A percentile compares a stretch with the other conserved stretches of the same genome.
Evolutionary conservation across 1,140 invertebrate genomes (phyloP).

Genomic region (Ceratosolen fusciceps): DNA sequence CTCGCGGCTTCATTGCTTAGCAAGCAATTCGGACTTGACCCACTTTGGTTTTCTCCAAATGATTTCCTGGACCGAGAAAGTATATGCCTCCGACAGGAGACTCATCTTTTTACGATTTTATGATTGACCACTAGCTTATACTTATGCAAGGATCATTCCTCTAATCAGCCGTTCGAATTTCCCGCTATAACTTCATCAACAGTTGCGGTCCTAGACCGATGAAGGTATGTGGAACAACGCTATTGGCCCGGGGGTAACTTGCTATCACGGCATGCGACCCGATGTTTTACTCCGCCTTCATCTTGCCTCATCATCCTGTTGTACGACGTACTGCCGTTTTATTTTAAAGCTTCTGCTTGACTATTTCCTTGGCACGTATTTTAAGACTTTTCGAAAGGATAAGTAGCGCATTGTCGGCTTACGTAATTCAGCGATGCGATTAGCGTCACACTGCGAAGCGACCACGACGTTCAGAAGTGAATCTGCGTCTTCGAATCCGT

Average conservation of each 20-base stretch:
- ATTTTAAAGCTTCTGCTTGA: conserved; percentile 67
- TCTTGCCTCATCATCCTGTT: conserved; percentile 27
- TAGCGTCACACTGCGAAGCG: neutral
- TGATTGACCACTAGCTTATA: too few species aligned
- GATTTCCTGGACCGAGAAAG: too few species aligned
- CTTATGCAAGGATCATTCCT: too few species aligned
- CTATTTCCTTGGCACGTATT: conserved; percentile 72
- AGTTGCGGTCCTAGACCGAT: neutral
- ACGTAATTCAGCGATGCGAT: conserved; percentile 51
- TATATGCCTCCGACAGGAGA: too few species aligned
- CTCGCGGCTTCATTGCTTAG: neutral
- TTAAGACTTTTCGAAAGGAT: conserved; percentile 67
- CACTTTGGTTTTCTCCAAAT: neutral
- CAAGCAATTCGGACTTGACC: neutral
- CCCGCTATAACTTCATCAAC: neutral
- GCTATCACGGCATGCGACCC: neutral
- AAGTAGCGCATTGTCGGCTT: conserved; percentile 55
- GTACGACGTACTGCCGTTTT: conserved; percentile 58
- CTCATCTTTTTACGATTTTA: too few species aligned
- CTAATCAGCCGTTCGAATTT: conserved; percentile 5
- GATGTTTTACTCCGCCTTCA: neutral
- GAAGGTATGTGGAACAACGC: conserved; percentile 68
- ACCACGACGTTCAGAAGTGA: too few species aligned
- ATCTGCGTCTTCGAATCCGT: too few species aligned
- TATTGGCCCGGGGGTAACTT: conserved; percentile 59